Evolutionary conservation across 2,888 invertebrate genomes (phyloP).

Genomic region (Bombylius discolor): DNA sequence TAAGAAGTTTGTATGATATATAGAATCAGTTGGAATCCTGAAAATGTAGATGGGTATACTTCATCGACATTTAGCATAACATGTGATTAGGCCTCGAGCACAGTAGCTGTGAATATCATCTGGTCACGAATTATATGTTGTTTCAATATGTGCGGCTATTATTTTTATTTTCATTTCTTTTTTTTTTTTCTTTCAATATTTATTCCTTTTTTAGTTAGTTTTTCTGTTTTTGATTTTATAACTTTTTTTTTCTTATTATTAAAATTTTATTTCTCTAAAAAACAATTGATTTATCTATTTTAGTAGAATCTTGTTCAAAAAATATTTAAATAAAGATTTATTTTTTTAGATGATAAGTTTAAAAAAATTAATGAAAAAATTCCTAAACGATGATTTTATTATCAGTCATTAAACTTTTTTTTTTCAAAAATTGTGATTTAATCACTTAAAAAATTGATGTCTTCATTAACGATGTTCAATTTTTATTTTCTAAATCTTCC

Average conservation of each 20-base stretch:
- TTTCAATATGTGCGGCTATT: not conserved
- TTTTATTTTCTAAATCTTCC: too few relatives aligned
- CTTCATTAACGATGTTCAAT: too few relatives aligned
- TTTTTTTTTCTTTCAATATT: not conserved
- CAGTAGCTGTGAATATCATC: slow-evolving; percentile 10
- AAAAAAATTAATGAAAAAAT: too few relatives aligned
- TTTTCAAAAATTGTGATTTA: too few relatives aligned
- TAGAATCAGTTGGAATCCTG: not conserved
- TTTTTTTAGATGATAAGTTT: too few relatives aligned
- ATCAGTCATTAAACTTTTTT: too few relatives aligned
- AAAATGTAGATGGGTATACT: not conserved
- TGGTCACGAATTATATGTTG: slow-evolving; percentile 10
- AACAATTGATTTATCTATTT: too few relatives aligned
- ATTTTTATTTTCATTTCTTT: not conserved
- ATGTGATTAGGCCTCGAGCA: slow-evolving; percentile 11
- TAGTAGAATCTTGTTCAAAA: too few relatives aligned
- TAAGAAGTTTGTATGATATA: not conserved
- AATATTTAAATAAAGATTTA: too few relatives aligned
- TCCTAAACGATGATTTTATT: too few relatives aligned
- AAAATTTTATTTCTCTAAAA: too few relatives aligned
- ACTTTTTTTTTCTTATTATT: not conserved
- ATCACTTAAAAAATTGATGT: too few relatives aligned
- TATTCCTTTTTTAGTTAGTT: not conserved
- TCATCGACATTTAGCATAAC: slow-evolving; percentile 12
- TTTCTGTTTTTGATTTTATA: not conserved